These are phyloP conservation scores for Lophura swinhoii DNA, from an alignment of 2,797 vertebrate genomes.

Conservation along the genomic window DNA sequence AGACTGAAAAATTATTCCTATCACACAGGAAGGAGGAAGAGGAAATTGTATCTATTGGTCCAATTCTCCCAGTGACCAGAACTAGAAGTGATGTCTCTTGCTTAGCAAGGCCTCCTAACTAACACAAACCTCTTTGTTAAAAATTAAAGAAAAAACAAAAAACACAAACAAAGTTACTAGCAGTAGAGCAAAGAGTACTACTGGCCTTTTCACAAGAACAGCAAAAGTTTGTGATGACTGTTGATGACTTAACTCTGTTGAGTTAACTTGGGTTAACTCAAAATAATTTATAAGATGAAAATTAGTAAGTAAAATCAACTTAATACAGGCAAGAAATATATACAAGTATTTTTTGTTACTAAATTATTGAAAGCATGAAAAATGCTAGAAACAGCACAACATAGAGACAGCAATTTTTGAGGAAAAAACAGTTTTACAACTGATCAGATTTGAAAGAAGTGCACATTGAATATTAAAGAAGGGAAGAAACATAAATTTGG, in stretches of 20 bases:
- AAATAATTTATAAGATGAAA: neutral
- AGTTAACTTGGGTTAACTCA: neutral
- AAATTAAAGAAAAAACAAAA: neutral
- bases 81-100: neutral
- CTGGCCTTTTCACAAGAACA: neutral
- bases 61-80: neutral
- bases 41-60: neutral
- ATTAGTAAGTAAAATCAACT: neutral
- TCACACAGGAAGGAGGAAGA: neutral
- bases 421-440: neutral
- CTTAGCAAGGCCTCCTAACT: neutral
- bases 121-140: neutral
- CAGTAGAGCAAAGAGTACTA: neutral
- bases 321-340: neutral
- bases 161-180: neutral
- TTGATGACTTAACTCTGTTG: no score
- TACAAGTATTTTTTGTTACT: neutral
- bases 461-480: neutral
- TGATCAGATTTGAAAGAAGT: slow-evolving; percentile 30
- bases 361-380: neutral
- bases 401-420: slow-evolving; percentile 28
- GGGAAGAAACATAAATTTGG: neutral
- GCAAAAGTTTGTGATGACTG: neutral
- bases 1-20: neutral
- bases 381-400: neutral